A percentile compares a stretch with the other conserved stretches of the same genome.
Conservation (phyloP, 2,888 invertebrate species). For the Bombyx huttoni region DNA sequence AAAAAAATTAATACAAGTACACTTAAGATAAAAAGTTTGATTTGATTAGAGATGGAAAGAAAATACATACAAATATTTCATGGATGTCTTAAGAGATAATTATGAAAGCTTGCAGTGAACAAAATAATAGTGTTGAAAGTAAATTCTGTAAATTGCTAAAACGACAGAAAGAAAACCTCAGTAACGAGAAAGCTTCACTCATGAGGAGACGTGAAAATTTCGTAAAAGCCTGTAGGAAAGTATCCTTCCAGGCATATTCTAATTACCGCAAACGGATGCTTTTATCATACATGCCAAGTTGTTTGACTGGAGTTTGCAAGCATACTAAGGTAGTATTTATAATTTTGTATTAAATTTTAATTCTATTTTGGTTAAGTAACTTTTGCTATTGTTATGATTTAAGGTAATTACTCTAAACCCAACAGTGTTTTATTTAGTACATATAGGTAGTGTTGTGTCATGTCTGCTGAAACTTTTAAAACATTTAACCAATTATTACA, state of each 20-base stretch:
- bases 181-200: conserved; percentile 22
- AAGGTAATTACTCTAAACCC: not conserved
- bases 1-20: too few species aligned
- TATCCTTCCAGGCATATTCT: conserved; percentile 40
- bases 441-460: too few species aligned
- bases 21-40: too few species aligned
- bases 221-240: conserved; percentile 45
- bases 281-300: conserved; percentile 35
- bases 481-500: conserved; percentile 1
- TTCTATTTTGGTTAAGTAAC: not conserved
- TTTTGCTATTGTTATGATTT: too few species aligned
- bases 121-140: not conserved
- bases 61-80: too few species aligned
- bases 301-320: conserved; percentile 36
- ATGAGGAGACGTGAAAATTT: conserved; percentile 42
- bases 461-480: not conserved
- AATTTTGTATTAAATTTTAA: not conserved
- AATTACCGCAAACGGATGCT: conserved; percentile 36
- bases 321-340: conserved; percentile 24
- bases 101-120: not conserved
- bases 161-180: not conserved
- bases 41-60: too few species aligned
- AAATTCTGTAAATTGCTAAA: not conserved
- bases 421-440: too few species aligned
- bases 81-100: not conserved